Base-by-base conservation (phyloP, 2,888 invertebrate genomes). In the Rhaphigaster nebulosa region DNA sequence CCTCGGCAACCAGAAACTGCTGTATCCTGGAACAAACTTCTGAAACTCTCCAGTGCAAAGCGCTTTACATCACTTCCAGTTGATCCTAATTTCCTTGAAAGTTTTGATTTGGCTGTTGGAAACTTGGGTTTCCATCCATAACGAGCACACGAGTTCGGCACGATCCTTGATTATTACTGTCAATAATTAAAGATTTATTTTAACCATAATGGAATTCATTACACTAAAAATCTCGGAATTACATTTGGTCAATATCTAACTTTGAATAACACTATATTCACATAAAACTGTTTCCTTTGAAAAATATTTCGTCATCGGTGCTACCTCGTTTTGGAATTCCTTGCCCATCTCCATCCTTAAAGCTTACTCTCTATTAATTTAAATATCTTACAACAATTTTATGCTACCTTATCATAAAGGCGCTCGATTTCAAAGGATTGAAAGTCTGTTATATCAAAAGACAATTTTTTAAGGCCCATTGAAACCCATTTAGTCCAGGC, bases 51-150 rank as follows among this genome's bases (percentile, higher is more conserved):
- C 70, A 23, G 8, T 38, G 38, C 70, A 76, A 76, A 76, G 70
- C 70, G 8, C 70, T 38, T 38, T 38, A 76, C 70, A 38, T 76
- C 34, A 38, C 70, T 76, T 38, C 20, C 34, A 76, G 34, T 76
- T 76, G 70, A 76, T 76, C 70, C 70, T 76, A 38, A 76, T 76
- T 76, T 76, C 70, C 70, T 76, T 38, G 34, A 12, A 76, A 76
- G 70, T 76, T 76, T 38, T 76, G 65, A 65, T 65, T 65, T 65
- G 70, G 38, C 70, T 76, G 70, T 76, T 76, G 23, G n/a, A n/a
- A 76, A 76, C 70, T 76, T 5, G 38, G 38, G 70, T 76, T 38
- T 38, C 34, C 38, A 20, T 38, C 70, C 38, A 20, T 76, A 38
- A 76, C 10, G 20, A 76, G 38, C 70, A 38, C 8, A 38, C 34